These are phyloP conservation scores for Aphelinus certus DNA, from an alignment of 1,140 invertebrate genomes.

Conservation along the genomic window DNA sequence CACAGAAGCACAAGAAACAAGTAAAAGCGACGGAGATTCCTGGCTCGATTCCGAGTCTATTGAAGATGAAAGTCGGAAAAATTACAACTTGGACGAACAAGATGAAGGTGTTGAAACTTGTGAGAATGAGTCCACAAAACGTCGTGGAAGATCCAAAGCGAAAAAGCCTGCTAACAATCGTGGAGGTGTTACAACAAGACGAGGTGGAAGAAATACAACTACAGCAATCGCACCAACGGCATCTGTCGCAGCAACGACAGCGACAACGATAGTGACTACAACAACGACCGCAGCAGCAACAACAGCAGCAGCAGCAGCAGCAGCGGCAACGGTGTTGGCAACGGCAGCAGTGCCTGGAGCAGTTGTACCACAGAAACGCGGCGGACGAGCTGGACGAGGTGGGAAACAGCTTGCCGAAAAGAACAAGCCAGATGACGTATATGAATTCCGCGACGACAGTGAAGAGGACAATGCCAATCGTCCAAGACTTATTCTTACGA, in stretches of 20 bases:
- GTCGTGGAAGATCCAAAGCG: conserved; percentile 55
- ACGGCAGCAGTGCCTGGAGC: conserved; percentile 66
- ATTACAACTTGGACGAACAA: conserved; percentile 51
- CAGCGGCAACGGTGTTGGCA: conserved; percentile 42
- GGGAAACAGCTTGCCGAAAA: conserved; percentile 69
- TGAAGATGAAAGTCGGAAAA: conserved; percentile 60
- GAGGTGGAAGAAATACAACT: conserved; percentile 46
- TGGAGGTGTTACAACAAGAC: conserved; percentile 66
- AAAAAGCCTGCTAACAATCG: conserved; percentile 59
- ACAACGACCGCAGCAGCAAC: background rate
- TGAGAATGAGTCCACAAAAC: conserved; percentile 56
- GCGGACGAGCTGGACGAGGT: conserved; percentile 68
- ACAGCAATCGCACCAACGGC: background rate
- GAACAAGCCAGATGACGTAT: conserved; percentile 76
- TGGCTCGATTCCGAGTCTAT: conserved; percentile 63
- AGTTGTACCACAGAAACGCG: conserved; percentile 42
- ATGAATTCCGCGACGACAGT: conserved; percentile 86
- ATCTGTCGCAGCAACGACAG: background rate
- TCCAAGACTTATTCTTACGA: conserved; percentile 80
- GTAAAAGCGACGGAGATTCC: conserved; percentile 48
- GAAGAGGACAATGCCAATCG: conserved; percentile 75
- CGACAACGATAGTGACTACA: conserved; percentile 58
- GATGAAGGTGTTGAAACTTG: conserved; percentile 60
- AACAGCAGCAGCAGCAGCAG: background rate
- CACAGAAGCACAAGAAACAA: conserved; percentile 47